phyloP scores from a whole-genome alignment of 2,888 invertebrate species.

The Diplazon laetatorius region DNA sequence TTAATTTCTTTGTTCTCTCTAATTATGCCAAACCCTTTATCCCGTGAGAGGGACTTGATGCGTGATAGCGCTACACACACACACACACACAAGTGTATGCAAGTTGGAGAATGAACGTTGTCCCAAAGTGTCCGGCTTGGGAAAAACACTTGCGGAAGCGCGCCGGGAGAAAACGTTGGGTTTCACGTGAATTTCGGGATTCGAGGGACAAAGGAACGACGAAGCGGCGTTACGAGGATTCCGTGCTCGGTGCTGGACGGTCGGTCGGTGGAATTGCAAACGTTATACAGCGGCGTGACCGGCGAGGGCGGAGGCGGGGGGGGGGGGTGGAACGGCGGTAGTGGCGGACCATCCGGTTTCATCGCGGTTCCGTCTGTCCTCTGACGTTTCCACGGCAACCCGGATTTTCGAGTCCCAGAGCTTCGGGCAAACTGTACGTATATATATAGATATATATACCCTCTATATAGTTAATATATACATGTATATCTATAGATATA shows the following conservation, averaged over 20 bases:
- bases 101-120: constrained; percentile 38
- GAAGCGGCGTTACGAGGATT: constrained; percentile 76
- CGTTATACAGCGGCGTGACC: background rate
- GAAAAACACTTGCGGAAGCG: constrained; percentile 54
- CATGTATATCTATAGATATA: background rate
- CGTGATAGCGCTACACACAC: constrained; percentile 15
- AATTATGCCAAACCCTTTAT: constrained; percentile 19
- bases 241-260: background rate
- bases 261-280: constrained; percentile 37
- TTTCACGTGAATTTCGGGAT: constrained; percentile 63
- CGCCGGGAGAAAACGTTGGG: no score
- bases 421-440: constrained; percentile 45
- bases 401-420: constrained; percentile 76
- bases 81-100: background rate
- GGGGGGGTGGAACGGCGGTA: constrained; percentile 65
- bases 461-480: constrained; percentile 10
- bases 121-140: constrained; percentile 52
- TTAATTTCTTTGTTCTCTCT: background rate
- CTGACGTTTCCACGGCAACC: constrained; percentile 82
- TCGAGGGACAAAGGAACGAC: constrained; percentile 79
- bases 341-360: constrained; percentile 81
- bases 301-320: no score
- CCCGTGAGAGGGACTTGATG: constrained; percentile 2
- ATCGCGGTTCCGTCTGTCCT: constrained; percentile 82
- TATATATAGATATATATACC: constrained; percentile 35